Evolutionary conservation across 2,113 vertebrate species (phyloP), one percentile per base, ranked within the genome.

Genomic region (Callaeas wilsoni): DNA sequence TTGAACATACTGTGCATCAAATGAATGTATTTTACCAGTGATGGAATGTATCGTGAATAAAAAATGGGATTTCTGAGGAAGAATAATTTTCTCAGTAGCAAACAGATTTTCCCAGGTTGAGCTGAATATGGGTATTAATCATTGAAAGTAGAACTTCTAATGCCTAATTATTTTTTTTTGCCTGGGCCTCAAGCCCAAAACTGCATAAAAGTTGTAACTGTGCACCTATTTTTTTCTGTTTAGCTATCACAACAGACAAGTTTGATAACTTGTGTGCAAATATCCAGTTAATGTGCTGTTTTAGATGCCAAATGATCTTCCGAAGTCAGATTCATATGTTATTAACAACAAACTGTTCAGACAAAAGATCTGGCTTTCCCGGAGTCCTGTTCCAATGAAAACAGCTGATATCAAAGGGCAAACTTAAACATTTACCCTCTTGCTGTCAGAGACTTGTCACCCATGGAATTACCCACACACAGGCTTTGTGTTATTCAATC

Each of bases 401-500:
- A 27, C 52, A 71, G 39, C 20, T 80, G 57, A 63, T 84, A 44
- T 3, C 42, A 44, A 75, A 79, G 27, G 5, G 32, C 32, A 79
- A 14, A 44, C 0, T 2, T 62, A 57, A 47, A 20, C 1, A 4
- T 70, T 93, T 57, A 6, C 9, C 8, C 3, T 52, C 0, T 29
- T 83, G 4, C 29, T 67, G 12, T 89, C 30, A 79, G 33, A 78
- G 23, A 56, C 16, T 50, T 62, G 26, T 49, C 44, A 50, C 15
- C 29, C 6, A 5, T 46, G 33, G 49, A 27, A 27, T 67, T 79
- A 47, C n/a, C 37, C 42, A 50, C 12, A 3, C 20, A 77, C 26
- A 63, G 16, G 4, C 11, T 71, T 80, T 29, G 12, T 32, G 1
- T 46, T 68, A 60, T 25, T 60, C 8, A 64, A 1, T 37, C 19